Evolutionary conservation across 2,797 vertebrate genomes (phyloP).

Genomic region (Xerus rutilus): DNA sequence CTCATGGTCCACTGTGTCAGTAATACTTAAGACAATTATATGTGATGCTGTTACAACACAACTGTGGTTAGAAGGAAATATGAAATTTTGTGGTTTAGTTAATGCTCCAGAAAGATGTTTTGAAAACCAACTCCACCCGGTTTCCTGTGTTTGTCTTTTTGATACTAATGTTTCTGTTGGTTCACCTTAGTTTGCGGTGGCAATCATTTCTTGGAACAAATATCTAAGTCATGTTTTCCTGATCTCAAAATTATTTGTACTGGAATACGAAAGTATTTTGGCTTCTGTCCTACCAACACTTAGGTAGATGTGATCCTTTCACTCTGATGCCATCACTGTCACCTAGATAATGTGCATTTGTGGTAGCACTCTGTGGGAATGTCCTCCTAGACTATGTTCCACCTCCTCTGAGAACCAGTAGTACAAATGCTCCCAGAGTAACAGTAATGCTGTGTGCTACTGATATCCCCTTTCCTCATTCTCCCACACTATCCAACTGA

Average conservation of each 20-base stretch:
- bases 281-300: background rate
- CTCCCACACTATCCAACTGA: background rate
- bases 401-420: background rate
- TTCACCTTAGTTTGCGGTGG: background rate
- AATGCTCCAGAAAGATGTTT: conserved; percentile 40
- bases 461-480: background rate
- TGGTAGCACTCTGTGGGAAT: background rate
- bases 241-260: background rate
- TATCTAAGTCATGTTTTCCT: background rate
- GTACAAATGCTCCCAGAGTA: background rate
- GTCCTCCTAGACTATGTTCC: background rate
- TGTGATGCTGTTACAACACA: background rate
- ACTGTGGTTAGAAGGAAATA: background rate
- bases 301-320: background rate
- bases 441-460: background rate
- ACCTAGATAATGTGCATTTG: background rate
- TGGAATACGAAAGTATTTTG: background rate
- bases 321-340: no score
- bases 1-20: background rate
- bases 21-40: background rate
- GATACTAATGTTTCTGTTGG: background rate
- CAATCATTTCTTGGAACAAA: background rate
- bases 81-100: conserved; percentile 3
- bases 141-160: conserved; percentile 3
- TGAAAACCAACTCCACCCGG: background rate